These are phyloP conservation scores for Megalops cyprinoides DNA, from an alignment of 2,797 vertebrate genomes.

Conservation along the genomic window DNA sequence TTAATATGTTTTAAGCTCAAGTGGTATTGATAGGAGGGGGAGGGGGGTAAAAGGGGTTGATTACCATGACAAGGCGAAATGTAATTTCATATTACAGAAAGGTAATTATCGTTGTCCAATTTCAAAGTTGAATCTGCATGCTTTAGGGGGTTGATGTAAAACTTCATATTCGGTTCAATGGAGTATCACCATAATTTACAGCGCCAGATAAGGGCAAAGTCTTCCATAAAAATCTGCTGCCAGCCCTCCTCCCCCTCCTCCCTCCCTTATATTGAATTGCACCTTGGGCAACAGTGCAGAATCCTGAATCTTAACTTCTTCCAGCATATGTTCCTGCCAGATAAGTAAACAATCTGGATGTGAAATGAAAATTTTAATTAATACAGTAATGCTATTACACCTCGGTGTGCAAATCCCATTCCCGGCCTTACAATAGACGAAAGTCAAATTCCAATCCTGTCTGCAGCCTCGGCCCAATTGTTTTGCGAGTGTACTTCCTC, in stretches of 20 bases:
- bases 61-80: constrained; percentile 37
- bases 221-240: constrained; percentile 83
- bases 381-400: constrained; percentile 92
- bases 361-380: constrained; percentile 97
- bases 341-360: constrained; percentile 99
- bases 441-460: constrained; percentile 73
- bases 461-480: constrained; percentile 68
- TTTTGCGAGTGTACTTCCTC: constrained; percentile 72
- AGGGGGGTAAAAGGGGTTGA: constrained; percentile 30
- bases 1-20: constrained; percentile 34
- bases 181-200: constrained; percentile 96
- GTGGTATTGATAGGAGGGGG: constrained; percentile 33
- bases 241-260: constrained; percentile 56
- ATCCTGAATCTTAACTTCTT: constrained; percentile 94
- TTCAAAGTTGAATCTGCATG: constrained; percentile 84
- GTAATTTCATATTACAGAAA: constrained; percentile 44
- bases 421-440: constrained; percentile 72
- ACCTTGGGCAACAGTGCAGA: constrained; percentile 97
- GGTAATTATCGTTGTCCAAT: constrained; percentile 79
- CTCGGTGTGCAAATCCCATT: constrained; percentile 89
- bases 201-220: constrained; percentile 88
- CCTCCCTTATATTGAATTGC: constrained; percentile 84
- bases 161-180: constrained; percentile 91
- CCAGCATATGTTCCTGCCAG: constrained; percentile 97
- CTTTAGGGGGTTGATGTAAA: constrained; percentile 87